A percentile compares a stretch with the other conserved stretches of the same genome.
These are phyloP conservation scores for Dryococelus australis DNA, from an alignment of 2,888 invertebrate species.

Conservation along the genomic window DNA sequence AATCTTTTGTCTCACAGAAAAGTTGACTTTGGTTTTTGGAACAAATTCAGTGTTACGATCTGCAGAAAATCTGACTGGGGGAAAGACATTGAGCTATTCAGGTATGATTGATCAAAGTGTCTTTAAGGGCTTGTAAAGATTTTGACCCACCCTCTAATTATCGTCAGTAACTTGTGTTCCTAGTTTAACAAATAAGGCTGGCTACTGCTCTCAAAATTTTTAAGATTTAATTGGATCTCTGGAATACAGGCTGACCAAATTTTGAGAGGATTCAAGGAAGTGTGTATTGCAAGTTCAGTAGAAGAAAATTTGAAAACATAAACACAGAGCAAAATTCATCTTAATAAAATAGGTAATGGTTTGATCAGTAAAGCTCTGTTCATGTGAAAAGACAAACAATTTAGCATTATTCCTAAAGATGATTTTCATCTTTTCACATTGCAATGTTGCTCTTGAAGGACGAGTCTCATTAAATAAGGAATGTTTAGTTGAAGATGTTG, in stretches of 20 bases:
- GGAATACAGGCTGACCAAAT: not conserved
- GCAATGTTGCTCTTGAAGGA: not conserved
- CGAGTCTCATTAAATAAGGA: not conserved
- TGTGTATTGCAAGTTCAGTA: too few species aligned
- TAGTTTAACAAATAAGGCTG: not conserved
- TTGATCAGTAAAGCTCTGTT: not conserved
- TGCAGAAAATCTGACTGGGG: not conserved
- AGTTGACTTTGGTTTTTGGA: not conserved
- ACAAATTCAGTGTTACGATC: not conserved
- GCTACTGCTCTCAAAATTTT: not conserved
- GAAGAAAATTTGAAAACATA: not conserved
- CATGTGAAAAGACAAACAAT: not conserved
- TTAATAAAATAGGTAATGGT: not conserved
- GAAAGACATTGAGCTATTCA: not conserved
- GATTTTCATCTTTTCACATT: not conserved
- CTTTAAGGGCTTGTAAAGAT: not conserved
- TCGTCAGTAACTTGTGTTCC: not conserved
- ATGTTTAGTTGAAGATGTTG: not conserved
- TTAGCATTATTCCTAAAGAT: not conserved
- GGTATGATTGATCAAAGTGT: not conserved
- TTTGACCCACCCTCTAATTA: not conserved
- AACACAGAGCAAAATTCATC: not conserved
- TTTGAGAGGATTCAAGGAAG: not conserved
- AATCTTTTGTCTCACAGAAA: not conserved
- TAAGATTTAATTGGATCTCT: not conserved